Evolutionary conservation across 2,888 invertebrate species (phyloP).

Genomic region (Caenorhabditis sp.): DNA sequence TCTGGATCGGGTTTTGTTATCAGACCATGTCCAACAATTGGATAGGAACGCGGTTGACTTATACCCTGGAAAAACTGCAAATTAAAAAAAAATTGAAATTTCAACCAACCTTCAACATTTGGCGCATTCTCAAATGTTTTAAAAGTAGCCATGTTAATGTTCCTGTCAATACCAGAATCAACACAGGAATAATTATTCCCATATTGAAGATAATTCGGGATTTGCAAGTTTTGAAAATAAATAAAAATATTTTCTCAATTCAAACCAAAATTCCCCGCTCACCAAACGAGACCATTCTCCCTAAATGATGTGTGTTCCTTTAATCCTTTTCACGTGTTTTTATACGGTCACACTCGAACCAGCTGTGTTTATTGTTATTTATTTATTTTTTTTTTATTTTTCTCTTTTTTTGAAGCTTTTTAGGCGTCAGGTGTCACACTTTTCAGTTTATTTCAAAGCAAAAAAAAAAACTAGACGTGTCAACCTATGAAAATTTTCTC

Average conservation of each 20-base stretch:
- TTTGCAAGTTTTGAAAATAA: neutral
- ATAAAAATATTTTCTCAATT: neutral
- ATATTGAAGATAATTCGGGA: constrained; percentile 6
- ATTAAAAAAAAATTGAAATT: neutral
- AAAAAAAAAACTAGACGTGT: neutral
- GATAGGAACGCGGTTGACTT: constrained; percentile 76
- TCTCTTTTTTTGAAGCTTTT: neutral
- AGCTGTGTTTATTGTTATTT: neutral
- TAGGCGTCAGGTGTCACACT: neutral
- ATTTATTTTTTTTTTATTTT: constrained; percentile 3
- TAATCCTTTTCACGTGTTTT: neutral
- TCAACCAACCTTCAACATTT: neutral
- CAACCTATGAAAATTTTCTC: neutral
- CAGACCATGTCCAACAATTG: constrained; percentile 77
- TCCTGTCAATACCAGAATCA: constrained; percentile 8
- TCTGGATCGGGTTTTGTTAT: constrained; percentile 77
- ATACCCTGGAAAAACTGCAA: constrained; percentile 70
- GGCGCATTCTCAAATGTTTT: constrained; percentile 29
- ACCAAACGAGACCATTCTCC: neutral
- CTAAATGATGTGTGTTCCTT: neutral
- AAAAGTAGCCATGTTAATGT: constrained; percentile 14
- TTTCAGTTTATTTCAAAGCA: neutral
- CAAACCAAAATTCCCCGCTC: neutral
- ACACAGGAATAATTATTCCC: constrained; percentile 27
- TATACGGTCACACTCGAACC: neutral